Percentiles rank a stretch among this genome's conserved stretches.
phyloP scores from a whole-genome alignment of 2,797 vertebrate species.

The Psittacula derbiana region DNA sequence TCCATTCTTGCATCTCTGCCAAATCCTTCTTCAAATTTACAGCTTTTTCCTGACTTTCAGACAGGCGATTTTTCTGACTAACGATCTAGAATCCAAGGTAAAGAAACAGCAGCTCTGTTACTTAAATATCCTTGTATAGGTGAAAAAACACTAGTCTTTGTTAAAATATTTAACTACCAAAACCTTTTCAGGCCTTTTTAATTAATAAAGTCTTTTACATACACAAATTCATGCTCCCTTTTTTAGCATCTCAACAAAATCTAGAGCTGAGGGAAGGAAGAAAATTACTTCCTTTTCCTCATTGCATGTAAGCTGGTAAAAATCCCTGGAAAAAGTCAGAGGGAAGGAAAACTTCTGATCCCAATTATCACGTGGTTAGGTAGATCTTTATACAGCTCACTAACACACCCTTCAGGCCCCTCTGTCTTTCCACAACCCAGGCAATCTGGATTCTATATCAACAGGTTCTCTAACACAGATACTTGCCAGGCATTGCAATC shows the following conservation, averaged over 20 bases:
- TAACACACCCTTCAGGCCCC: not conserved
- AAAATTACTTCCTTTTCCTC: not conserved
- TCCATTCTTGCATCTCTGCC: conserved; percentile 98
- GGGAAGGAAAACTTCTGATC: not conserved
- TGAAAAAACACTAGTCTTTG: not conserved
- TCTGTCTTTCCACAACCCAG: not conserved
- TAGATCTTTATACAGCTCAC: not conserved
- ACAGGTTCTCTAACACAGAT: not conserved
- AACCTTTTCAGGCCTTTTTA: not conserved
- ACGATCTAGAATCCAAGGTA: conserved; percentile 78
- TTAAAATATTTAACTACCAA: not conserved
- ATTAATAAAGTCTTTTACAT: not conserved
- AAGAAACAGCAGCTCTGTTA: not conserved
- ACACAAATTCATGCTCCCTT: not conserved
- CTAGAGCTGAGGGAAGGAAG: not conserved
- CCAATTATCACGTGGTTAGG: not conserved
- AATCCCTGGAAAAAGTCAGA: not conserved
- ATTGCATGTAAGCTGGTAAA: not conserved
- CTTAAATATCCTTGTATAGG: not conserved
- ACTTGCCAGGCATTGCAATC: not conserved
- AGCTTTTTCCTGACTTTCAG: conserved; percentile 90
- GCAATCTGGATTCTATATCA: not conserved
- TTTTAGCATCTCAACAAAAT: not conserved
- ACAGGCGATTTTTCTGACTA: conserved; percentile 83
- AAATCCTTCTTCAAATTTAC: conserved; percentile 94